phyloP scores from a whole-genome alignment of 2,797 vertebrate genomes.

The Anguilla anguilla region DNA sequence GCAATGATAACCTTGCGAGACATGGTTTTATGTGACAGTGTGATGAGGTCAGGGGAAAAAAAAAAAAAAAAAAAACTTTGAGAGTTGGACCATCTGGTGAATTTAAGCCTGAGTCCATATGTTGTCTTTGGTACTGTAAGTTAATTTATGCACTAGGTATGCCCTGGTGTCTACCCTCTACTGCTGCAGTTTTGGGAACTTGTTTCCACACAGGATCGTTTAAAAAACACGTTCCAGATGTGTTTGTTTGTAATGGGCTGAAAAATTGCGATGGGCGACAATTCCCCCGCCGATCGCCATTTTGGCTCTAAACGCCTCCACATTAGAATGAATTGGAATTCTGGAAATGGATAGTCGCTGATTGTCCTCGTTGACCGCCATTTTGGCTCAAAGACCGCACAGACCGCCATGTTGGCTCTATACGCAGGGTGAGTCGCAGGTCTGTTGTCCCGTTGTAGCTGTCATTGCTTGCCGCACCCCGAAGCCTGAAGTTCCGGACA shows the following conservation, averaged over 20 bases:
- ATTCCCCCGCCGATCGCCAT: constrained; percentile 50
- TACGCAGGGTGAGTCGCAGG: constrained; percentile 63
- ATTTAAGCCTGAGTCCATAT: neutral
- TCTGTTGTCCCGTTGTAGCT: constrained; percentile 56
- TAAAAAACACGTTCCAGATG: neutral
- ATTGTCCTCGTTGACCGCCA: constrained; percentile 46
- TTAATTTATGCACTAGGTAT: neutral
- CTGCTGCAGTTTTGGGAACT: no score
- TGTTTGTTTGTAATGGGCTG: neutral
- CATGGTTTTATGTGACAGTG: neutral
- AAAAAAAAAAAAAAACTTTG: neutral
- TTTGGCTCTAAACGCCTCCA: constrained; percentile 52
- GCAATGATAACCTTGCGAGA: neutral
- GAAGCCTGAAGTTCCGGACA: constrained; percentile 47
- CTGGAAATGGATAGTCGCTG: neutral
- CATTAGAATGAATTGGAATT: neutral
- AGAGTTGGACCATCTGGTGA: neutral
- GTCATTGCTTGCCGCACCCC: constrained; percentile 53
- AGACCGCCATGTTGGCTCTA: constrained; percentile 49
- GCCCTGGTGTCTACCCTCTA: neutral
- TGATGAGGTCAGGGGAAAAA: neutral
- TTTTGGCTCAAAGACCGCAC: no score
- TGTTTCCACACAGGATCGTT: neutral
- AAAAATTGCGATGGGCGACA: neutral
- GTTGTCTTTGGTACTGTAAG: neutral